phyloP scores from a whole-genome alignment of 2,113 vertebrate species.

The Festucalex cinctus region DNA sequence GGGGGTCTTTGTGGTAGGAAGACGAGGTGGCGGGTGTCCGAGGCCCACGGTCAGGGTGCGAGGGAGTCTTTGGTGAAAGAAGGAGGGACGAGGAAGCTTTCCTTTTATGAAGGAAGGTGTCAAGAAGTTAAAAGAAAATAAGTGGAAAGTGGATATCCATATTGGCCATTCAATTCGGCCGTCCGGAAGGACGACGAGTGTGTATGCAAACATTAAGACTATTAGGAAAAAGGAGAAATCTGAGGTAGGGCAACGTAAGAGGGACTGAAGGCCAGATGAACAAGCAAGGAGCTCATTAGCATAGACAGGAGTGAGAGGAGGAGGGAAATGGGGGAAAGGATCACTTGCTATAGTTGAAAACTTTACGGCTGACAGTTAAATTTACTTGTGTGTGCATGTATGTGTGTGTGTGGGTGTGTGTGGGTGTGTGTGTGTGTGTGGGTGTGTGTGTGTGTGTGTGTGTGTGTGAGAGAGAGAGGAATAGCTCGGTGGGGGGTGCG shows the following conservation, averaged over 20 bases:
- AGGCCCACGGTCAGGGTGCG: slow-evolving; percentile 57
- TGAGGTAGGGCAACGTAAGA: slow-evolving; percentile 14
- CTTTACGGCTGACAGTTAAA: slow-evolving; percentile 74
- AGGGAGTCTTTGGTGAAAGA: slow-evolving; percentile 21
- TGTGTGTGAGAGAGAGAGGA: no score
- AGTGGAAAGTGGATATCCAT: slow-evolving; percentile 6
- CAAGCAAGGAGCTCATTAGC: slow-evolving; percentile 44
- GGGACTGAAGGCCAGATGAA: slow-evolving; percentile 21
- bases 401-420: slow-evolving; percentile 12
- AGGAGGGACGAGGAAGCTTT: slow-evolving; percentile 32
- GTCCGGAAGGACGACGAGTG: not conserved
- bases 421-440: slow-evolving; percentile 41
- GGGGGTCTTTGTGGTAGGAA: slow-evolving; percentile 62
- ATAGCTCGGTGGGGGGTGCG: slow-evolving; percentile 57
- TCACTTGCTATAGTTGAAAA: slow-evolving; percentile 56
- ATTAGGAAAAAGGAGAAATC: slow-evolving; percentile 15
- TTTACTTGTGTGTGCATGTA: slow-evolving; percentile 53
- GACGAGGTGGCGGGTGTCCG: slow-evolving; percentile 54
- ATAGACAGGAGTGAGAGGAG: slow-evolving; percentile 45
- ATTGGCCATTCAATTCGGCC: slow-evolving; percentile 1
- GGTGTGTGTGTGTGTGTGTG: slow-evolving; percentile 5
- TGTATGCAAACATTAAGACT: slow-evolving; percentile 1
- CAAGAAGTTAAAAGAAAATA: not conserved
- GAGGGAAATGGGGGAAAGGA: slow-evolving; percentile 34
- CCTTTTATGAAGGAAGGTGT: slow-evolving; percentile 6